Evolutionary conservation across 2,797 vertebrate species (phyloP), one percentile per base, ranked within the genome.

Genomic region (Valencia hispanica): DNA sequence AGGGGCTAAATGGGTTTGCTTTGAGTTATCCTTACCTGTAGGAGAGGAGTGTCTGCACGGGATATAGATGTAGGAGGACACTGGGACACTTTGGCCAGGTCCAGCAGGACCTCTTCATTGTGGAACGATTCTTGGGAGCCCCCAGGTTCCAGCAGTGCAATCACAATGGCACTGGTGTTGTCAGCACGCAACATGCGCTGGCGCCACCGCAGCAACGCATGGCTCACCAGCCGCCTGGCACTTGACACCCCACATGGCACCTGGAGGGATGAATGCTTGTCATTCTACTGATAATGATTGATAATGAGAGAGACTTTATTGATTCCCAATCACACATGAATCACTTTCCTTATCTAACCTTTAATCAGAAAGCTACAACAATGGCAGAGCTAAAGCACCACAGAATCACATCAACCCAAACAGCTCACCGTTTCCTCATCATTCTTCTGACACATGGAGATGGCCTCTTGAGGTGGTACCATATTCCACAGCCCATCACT

Each of bases 401-500:
- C 50, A 65, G 18, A 25, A 41, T 66, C 63, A 15, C 63, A 66
- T n/a, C 22, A 15, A 43, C 5, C 22, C 63, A 25, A 43, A 43
- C 25, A 27, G 39, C 65, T 96, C 81, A 99, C 97, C 95, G 95
- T 90, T 74, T 96, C 95, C 86, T 96, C 96, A 25, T 98, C 96
- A 4, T 97, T 97, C 88, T 97, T 97, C 93, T 99, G 97, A 90
- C 97, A 98, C 96, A 99, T 96, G 73, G 97, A 96, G 76, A 99
- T 94, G 18, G 97, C 97, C 66, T 98, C 97, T 48, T 98, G 97
- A 3, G 98, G 96, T 0, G 97, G 96, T 75, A 99, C 97, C 97
- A 99, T 99, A 91, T 99, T 99, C 98, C 98, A 99, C 70, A 99
- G 95, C 0, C 98, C 98, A 3, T 99, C 98, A 0, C 97, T 98